Percentiles rank a stretch among this genome's conserved stretches.
Evolutionary conservation across 2,113 vertebrate species (phyloP).

Genomic region (Rhabdomys dilectus): DNA sequence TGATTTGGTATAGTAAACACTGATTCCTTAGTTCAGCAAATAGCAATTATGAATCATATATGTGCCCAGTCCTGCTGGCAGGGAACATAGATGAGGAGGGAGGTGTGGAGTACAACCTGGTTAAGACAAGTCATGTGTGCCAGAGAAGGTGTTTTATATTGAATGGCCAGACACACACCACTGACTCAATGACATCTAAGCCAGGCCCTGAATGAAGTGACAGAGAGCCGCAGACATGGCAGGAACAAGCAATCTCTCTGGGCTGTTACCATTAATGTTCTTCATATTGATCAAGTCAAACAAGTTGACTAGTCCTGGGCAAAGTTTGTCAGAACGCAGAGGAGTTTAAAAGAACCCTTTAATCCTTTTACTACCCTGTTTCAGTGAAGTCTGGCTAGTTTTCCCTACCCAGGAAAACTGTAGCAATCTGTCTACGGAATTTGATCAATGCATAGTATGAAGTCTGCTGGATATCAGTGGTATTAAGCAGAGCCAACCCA

Average conservation of each 20-base stretch:
- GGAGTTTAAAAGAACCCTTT: background rate
- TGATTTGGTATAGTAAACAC: conserved; percentile 14
- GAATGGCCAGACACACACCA: background rate
- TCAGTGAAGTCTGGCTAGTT: background rate
- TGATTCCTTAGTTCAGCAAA: conserved; percentile 44
- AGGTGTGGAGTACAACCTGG: background rate
- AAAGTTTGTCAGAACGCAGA: background rate
- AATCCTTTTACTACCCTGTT: background rate
- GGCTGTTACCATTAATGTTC: background rate
- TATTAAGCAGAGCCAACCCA: conserved; percentile 30
- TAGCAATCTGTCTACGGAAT: background rate
- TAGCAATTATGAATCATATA: background rate
- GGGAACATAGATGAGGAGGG: background rate
- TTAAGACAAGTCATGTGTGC: background rate
- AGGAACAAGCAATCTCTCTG: background rate
- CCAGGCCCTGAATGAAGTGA: background rate
- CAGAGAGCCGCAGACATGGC: background rate
- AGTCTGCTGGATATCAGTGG: background rate
- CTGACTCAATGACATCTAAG: background rate
- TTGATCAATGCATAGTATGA: background rate
- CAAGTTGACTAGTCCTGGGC: background rate
- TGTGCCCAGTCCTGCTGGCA: background rate
- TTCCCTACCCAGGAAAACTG: background rate
- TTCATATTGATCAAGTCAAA: background rate
- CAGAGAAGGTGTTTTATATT: background rate